These are phyloP conservation scores for Hydra vulgaris DNA, from an alignment of 30 jellyfish, hydroid and myxozoan species.

Conservation along the genomic window DNA sequence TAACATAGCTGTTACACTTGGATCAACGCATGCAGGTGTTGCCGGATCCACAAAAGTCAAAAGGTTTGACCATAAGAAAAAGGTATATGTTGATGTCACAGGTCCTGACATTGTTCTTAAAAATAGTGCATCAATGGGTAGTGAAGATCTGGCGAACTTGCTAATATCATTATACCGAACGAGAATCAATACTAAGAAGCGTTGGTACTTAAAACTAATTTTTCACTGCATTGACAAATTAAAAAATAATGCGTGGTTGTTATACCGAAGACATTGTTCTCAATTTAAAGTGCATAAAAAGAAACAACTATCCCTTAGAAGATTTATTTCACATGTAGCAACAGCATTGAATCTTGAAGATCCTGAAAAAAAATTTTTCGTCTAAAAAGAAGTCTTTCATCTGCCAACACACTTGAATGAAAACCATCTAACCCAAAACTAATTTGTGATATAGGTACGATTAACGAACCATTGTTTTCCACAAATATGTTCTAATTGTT, in stretches of 20 bases:
- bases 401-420: slow-evolving; percentile 20
- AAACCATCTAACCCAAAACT: slow-evolving; percentile 17
- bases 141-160: slow-evolving; percentile 45
- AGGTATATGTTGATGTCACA: slow-evolving; percentile 10
- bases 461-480: too few species aligned
- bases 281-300: slow-evolving; percentile 21
- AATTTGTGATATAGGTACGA: slow-evolving; percentile 12
- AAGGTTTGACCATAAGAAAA: too few species aligned
- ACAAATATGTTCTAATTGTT: too few species aligned
- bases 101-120: slow-evolving; percentile 24
- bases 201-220: too few species aligned
- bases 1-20: too few species aligned
- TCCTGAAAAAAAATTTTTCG: slow-evolving; percentile 18
- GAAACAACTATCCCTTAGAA: slow-evolving; percentile 25
- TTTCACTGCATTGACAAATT: slow-evolving; percentile 50
- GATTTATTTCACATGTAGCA: slow-evolving; percentile 20
- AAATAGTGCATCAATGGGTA: slow-evolving; percentile 42
- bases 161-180: slow-evolving; percentile 33
- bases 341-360: slow-evolving; percentile 5
- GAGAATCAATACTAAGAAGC: too few species aligned
- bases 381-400: slow-evolving; percentile 17
- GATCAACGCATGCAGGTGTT: too few species aligned
- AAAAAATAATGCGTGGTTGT: slow-evolving; percentile 53
- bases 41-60: too few species aligned
- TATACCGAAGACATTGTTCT: slow-evolving; percentile 53